These are phyloP conservation scores for Myripristis jacobus DNA, from an alignment of 2,797 vertebrate species.

Conservation along the genomic window DNA sequence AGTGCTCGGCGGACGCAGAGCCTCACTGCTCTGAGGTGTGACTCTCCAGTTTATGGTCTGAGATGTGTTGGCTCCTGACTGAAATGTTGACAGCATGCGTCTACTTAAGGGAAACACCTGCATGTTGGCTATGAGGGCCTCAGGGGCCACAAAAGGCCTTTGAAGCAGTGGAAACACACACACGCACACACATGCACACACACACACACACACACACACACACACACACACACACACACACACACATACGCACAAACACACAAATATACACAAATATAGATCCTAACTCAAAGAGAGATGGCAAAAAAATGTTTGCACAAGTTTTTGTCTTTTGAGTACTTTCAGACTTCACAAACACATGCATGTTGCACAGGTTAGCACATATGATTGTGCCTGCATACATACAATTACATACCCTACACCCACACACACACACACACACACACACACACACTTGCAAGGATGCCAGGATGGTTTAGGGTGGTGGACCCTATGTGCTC, in stretches of 20 bases:
- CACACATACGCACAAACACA: neutral
- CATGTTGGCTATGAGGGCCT: conserved; percentile 57
- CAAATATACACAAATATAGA: conserved; percentile 9
- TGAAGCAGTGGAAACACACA: conserved; percentile 72
- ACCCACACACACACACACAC: no score
- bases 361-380: no score
- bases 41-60: conserved; percentile 46
- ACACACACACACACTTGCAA: no score
- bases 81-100: conserved; percentile 66
- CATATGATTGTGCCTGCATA: no score
- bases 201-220: neutral
- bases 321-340: no score
- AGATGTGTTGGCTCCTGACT: conserved; percentile 51
- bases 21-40: conserved; percentile 15
- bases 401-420: no score
- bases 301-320: no score
- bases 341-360: no score
- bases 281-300: no score
- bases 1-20: conserved; percentile 20
- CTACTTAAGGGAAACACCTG: conserved; percentile 71
- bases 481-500: neutral
- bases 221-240: neutral
- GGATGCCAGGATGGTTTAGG: neutral
- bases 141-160: conserved; percentile 55
- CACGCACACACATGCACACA: neutral